Evolutionary conservation across 2,797 vertebrate genomes (phyloP).

Genomic region (Falco rusticolus): DNA sequence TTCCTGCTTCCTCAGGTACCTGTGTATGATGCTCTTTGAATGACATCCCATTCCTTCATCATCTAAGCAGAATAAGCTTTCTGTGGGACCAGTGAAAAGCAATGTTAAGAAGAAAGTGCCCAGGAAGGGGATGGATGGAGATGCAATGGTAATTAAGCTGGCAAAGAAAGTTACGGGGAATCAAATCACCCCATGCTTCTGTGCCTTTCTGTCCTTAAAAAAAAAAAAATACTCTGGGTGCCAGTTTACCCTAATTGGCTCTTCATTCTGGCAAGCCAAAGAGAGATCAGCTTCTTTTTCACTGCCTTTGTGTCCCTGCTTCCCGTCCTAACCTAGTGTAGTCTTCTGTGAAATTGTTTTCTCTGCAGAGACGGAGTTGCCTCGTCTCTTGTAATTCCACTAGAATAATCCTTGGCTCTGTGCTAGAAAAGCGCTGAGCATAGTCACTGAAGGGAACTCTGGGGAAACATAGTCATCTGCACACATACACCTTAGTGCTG

Average conservation of each 20-base stretch:
- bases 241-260: slow-evolving; percentile 6
- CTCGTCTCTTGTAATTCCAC: slow-evolving; percentile 25
- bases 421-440: neutral
- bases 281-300: slow-evolving; percentile 26
- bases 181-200: neutral
- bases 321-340: slow-evolving; percentile 3
- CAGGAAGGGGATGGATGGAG: neutral
- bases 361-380: slow-evolving; percentile 38
- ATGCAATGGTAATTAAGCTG: neutral
- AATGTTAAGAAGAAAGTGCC: neutral
- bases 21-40: neutral
- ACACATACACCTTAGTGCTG: neutral
- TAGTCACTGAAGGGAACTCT: neutral
- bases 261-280: neutral
- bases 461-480: neutral
- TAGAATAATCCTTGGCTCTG: slow-evolving; percentile 60
- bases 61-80: neutral
- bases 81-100: neutral
- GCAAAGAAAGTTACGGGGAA: neutral
- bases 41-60: neutral
- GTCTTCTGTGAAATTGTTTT: slow-evolving; percentile 74
- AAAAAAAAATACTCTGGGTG: neutral
- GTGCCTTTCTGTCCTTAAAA: neutral
- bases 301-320: slow-evolving; percentile 34
- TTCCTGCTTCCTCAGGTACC: neutral